phyloP scores from a whole-genome alignment of 2,888 invertebrate species.

The Caenorhabditis zanzibari region DNA sequence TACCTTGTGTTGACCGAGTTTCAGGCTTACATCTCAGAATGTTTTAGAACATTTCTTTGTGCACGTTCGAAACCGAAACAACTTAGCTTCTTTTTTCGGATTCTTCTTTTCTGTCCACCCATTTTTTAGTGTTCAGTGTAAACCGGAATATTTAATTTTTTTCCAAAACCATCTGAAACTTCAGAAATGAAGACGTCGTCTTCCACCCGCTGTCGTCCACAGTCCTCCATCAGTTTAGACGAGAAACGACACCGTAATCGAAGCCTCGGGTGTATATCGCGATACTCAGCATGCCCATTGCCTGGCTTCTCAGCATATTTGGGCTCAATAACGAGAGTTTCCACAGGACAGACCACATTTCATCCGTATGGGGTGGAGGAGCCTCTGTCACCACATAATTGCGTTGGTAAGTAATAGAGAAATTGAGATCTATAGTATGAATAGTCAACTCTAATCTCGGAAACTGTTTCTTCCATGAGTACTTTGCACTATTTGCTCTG shows the following conservation, averaged over 20 bases:
- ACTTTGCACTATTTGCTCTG: too few relatives aligned
- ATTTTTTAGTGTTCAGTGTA: too few relatives aligned
- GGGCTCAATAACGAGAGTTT: conserved; percentile 45
- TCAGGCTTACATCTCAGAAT: too few relatives aligned
- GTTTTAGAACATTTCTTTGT: too few relatives aligned
- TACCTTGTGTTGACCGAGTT: too few relatives aligned
- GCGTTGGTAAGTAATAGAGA: conserved; percentile 53
- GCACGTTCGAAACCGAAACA: too few relatives aligned
- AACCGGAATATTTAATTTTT: background rate
- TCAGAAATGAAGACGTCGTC: conserved; percentile 37
- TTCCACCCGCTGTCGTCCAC: conserved; percentile 30
- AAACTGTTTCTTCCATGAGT: too few relatives aligned
- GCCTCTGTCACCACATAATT: conserved; percentile 52
- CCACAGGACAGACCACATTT: conserved; percentile 61
- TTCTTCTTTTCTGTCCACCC: too few relatives aligned
- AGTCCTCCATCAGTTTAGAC: conserved; percentile 52
- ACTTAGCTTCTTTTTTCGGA: too few relatives aligned
- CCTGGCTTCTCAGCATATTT: conserved; percentile 62
- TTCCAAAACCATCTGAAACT: background rate
- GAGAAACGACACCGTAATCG: conserved; percentile 60
- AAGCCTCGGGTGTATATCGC: conserved; percentile 58
- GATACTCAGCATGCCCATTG: conserved; percentile 50
- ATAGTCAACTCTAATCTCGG: too few relatives aligned
- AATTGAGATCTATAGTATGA: background rate
- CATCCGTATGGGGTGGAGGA: conserved; percentile 56